Conservation (phyloP, 2,113 vertebrate species). For the Boulengeromyrus knoepffleri region DNA sequence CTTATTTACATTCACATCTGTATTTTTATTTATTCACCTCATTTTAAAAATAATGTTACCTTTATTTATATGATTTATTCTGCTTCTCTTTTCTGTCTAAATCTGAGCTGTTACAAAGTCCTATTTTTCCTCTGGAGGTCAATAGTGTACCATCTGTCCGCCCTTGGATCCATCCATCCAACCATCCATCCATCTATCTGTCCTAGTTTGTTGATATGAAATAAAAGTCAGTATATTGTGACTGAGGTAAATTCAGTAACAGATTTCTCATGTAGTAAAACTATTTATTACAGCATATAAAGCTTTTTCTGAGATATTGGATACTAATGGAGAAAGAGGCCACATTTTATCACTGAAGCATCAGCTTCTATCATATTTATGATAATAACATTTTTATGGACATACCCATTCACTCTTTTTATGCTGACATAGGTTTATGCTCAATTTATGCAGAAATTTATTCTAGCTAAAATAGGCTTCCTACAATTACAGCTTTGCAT, state of each 20-base stretch:
- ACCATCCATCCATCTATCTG: not conserved
- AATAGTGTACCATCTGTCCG: not conserved
- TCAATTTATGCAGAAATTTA: slow-evolving; percentile 2
- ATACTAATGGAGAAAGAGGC: not conserved
- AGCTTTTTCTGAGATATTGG: not conserved
- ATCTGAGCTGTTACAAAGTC: not conserved
- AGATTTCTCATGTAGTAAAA: not conserved
- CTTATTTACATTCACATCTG: not conserved
- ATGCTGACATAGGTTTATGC: not conserved
- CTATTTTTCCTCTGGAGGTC: not conserved
- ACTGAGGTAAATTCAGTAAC: not conserved
- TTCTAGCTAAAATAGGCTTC: not conserved
- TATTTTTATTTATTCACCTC: not conserved
- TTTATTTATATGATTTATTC: not conserved
- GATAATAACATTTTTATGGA: not conserved
- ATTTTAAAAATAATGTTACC: not conserved
- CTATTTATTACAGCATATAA: not conserved
- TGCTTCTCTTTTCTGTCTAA: not conserved
- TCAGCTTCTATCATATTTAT: not conserved
- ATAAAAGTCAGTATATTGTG: not conserved
- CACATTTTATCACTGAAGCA: not conserved
- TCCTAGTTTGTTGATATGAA: not conserved
- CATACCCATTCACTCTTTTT: not conserved
- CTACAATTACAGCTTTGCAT: not conserved
- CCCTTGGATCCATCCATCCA: not conserved